Conservation (phyloP, 2,113 vertebrate species). For the Zosterops hypoxanthus region DNA sequence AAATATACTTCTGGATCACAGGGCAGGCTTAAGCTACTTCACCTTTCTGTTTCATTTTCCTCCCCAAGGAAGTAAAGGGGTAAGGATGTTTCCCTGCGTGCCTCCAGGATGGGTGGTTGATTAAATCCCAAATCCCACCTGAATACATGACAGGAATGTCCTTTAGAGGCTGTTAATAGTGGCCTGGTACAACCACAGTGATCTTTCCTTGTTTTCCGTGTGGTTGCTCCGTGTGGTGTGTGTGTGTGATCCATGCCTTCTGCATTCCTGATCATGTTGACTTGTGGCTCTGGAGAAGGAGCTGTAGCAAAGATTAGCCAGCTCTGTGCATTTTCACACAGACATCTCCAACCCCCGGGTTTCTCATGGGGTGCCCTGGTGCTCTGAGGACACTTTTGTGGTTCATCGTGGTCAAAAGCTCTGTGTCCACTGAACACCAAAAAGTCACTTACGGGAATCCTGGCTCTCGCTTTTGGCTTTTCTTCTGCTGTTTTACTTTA, state of each 20-base stretch:
- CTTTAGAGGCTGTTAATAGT: background rate
- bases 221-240: background rate
- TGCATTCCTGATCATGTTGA: accelerated
- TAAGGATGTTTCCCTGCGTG: background rate
- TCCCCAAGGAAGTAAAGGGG: background rate
- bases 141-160: background rate
- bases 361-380: background rate
- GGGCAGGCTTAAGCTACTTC: background rate
- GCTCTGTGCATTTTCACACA: background rate
- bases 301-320: background rate
- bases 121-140: background rate
- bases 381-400: accelerated
- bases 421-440: background rate
- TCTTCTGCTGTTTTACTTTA: conserved; percentile 3
- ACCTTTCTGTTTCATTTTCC: conserved; percentile 8
- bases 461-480: background rate
- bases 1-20: background rate
- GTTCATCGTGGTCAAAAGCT: accelerated
- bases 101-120: background rate
- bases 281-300: background rate
- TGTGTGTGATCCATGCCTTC: background rate
- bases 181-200: background rate
- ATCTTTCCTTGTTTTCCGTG: background rate
- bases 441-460: background rate
- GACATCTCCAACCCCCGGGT: accelerated